Percentiles rank a stretch among this genome's conserved stretches.
phyloP scores from a whole-genome alignment of 2,888 invertebrate species.

The Calameuta filiformis region DNA sequence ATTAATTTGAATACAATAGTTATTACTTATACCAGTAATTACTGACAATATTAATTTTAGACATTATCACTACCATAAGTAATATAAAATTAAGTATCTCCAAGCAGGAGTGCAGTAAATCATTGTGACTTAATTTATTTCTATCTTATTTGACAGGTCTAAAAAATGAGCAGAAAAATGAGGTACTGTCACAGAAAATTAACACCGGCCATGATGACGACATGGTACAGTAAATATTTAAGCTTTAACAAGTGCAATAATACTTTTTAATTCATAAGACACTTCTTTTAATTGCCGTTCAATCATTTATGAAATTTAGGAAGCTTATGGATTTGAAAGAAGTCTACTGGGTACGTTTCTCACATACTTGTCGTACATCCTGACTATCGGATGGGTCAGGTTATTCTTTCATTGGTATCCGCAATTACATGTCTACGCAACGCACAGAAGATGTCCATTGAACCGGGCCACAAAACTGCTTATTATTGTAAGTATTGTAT shows the following conservation, averaged over 20 bases:
- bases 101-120: not conserved
- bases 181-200: constrained; percentile 57
- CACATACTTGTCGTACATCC: constrained; percentile 67
- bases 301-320: constrained; percentile 56
- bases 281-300: not conserved
- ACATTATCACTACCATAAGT: too few species aligned
- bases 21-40: too few species aligned
- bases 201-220: constrained; percentile 70
- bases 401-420: constrained; percentile 74
- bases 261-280: constrained; percentile 2
- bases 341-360: constrained; percentile 53
- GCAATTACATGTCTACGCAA: constrained; percentile 68
- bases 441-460: constrained; percentile 68
- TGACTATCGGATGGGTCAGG: constrained; percentile 69
- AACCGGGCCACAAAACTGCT: constrained; percentile 68
- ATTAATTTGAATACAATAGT: too few species aligned
- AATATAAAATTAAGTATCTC: too few species aligned
- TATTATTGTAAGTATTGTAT: constrained; percentile 67
- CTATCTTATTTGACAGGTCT: constrained; percentile 40
- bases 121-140: not conserved
- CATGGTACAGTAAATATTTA: constrained; percentile 63
- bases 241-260: not conserved
- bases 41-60: too few species aligned
- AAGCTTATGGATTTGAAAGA: constrained; percentile 68
- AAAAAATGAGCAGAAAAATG: constrained; percentile 52